Conservation (phyloP, 2,113 vertebrate species). For the Caranx ignobilis region DNA sequence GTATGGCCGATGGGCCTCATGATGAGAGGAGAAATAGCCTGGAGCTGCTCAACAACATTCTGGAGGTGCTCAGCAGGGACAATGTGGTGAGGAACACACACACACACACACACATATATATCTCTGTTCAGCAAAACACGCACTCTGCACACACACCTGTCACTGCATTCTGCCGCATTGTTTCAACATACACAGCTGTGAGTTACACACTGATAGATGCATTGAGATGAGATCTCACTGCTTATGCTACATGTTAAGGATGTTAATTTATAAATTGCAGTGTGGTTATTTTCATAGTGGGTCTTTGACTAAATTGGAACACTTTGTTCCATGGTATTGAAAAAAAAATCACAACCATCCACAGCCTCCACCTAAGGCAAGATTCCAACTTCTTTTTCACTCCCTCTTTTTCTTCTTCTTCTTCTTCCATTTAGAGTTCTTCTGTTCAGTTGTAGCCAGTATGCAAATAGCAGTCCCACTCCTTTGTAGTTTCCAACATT, state of each 20-base stretch:
- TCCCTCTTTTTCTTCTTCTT: neutral
- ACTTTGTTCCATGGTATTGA: neutral
- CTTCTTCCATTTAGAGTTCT: neutral
- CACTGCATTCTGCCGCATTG: neutral
- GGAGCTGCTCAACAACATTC: slow-evolving; percentile 93
- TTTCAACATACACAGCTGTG: neutral
- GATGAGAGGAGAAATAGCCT: slow-evolving; percentile 90
- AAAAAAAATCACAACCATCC: neutral
- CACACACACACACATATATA: too few species aligned
- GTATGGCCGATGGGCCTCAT: slow-evolving; percentile 81
- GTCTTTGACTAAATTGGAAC: neutral
- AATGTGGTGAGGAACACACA: slow-evolving; percentile 87
- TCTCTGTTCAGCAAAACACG: neutral
- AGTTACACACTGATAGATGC: neutral
- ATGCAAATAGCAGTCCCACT: neutral
- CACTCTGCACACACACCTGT: neutral
- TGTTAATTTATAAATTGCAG: neutral
- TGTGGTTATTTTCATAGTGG: neutral
- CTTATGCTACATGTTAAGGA: neutral
- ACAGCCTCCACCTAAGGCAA: neutral
- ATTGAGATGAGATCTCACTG: neutral
- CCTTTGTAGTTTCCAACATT: neutral
- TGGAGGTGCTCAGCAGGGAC: slow-evolving; percentile 93
- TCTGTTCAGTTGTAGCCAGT: neutral
- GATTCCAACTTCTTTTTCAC: neutral